Conservation (phyloP, 2,113 vertebrate genomes). For the Vombatus ursinus region DNA sequence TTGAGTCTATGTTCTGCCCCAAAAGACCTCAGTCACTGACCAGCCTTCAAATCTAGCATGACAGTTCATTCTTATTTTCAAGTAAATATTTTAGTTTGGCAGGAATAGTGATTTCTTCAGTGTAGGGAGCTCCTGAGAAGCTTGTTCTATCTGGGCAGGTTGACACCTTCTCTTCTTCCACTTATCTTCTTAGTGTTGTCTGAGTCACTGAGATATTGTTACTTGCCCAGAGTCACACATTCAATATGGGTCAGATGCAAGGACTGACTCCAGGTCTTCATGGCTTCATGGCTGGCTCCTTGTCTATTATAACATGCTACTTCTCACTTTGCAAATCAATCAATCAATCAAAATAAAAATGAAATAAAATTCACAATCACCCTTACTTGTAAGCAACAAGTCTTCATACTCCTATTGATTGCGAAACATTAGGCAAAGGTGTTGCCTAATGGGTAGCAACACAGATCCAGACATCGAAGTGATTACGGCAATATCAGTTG, state of each 20-base stretch:
- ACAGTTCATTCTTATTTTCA: background rate
- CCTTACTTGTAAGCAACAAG: background rate
- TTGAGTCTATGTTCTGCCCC: background rate
- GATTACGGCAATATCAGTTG: background rate
- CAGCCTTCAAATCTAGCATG: background rate
- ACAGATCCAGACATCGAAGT: background rate
- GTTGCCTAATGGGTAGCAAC: background rate
- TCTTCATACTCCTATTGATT: background rate
- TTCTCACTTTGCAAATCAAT: background rate
- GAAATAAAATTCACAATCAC: background rate
- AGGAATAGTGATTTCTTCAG: background rate
- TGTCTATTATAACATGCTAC: background rate
- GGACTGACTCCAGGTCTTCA: background rate
- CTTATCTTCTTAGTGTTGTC: background rate
- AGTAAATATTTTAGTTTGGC: background rate
- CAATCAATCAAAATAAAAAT: background rate
- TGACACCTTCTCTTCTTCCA: too few relatives aligned
- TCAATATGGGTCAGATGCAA: background rate
- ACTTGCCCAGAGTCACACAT: background rate
- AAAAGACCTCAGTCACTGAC: background rate
- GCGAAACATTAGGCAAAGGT: background rate
- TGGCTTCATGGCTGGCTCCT: background rate
- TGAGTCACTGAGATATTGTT: background rate
- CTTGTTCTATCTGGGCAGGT: too few relatives aligned
- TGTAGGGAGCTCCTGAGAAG: background rate